Evolutionary conservation across 2,113 vertebrate genomes (phyloP).

Genomic region (Antennarius striatus): DNA sequence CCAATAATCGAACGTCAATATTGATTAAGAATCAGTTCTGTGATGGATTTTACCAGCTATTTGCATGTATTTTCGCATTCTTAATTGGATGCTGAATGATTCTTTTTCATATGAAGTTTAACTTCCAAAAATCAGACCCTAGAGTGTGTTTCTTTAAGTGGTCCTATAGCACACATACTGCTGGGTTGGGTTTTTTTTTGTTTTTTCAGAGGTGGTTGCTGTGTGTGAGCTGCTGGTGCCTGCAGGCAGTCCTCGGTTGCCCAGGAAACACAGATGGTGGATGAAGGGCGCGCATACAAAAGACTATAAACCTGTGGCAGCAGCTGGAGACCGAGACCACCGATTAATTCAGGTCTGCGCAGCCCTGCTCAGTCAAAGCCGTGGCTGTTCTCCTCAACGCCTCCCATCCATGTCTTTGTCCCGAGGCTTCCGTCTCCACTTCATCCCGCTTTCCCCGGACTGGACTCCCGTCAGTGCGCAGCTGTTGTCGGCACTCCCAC

Average conservation of each 20-base stretch:
- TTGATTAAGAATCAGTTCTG: no score
- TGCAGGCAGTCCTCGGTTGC: conserved; percentile 64
- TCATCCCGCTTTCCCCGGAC: conserved; percentile 11
- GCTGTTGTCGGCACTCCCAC: conserved; percentile 64
- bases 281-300: conserved; percentile 69
- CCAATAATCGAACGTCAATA: no score
- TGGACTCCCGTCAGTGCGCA: conserved; percentile 52
- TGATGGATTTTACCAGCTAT: no score
- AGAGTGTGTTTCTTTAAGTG: not conserved
- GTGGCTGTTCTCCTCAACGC: conserved; percentile 47
- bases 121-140: no score
- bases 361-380: conserved; percentile 37
- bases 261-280: conserved; percentile 75
- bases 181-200: not conserved
- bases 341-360: conserved; percentile 40
- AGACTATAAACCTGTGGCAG: conserved; percentile 68
- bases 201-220: conserved; percentile 11
- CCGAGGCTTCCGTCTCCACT: conserved; percentile 41
- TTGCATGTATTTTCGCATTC: no score
- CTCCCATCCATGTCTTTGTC: conserved; percentile 49
- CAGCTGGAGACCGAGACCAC: conserved; percentile 71
- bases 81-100: no score
- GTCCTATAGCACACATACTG: not conserved
- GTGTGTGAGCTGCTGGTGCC: conserved; percentile 39
- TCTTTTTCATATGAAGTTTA: no score